Evolutionary conservation across 2,888 invertebrate genomes (phyloP).

Genomic region (Tipula lateralis): DNA sequence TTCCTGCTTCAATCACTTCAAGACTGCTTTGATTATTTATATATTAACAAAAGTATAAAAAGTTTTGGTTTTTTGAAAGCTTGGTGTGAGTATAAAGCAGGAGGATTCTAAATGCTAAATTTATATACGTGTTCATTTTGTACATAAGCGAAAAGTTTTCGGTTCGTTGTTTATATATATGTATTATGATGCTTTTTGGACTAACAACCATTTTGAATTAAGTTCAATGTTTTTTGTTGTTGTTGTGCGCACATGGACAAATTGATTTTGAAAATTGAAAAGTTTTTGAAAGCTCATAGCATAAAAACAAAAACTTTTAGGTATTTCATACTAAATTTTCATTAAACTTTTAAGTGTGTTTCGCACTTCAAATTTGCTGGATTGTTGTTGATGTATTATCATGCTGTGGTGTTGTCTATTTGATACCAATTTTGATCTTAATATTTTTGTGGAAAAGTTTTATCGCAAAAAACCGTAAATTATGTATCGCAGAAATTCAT

Average conservation of each 20-base stretch:
- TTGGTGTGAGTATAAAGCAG: neutral
- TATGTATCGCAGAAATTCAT: no score
- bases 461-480: no score
- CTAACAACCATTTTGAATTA: neutral
- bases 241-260: neutral
- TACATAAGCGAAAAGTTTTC: neutral
- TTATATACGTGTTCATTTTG: neutral
- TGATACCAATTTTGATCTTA: no score
- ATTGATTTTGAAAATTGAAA: conserved; percentile 4
- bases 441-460: no score
- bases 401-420: no score
- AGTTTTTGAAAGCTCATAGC: neutral
- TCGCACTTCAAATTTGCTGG: neutral
- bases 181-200: neutral
- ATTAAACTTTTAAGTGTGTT: neutral
- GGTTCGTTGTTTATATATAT: neutral
- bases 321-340: neutral
- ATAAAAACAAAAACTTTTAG: neutral
- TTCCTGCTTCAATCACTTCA: no score
- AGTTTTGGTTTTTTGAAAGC: neutral
- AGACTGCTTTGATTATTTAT: no score
- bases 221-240: neutral
- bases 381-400: no score
- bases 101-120: neutral
- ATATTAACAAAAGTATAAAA: neutral